Evolutionary conservation across 2,113 vertebrate genomes (phyloP), one percentile per base, ranked within the genome.

Genomic region (Sander vitreus): DNA sequence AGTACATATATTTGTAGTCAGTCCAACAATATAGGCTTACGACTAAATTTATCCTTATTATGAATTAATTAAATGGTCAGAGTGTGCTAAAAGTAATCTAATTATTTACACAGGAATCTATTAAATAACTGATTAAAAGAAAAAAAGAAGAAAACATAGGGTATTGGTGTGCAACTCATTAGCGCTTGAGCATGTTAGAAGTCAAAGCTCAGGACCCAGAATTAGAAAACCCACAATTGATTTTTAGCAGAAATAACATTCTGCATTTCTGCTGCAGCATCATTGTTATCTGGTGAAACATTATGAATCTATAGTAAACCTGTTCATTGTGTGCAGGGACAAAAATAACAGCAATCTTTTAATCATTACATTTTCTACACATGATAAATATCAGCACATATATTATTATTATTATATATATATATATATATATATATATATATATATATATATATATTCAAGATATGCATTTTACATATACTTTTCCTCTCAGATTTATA

Each of bases 351-450:
- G 89, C 85, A 87, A 55, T 23, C 76, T 72, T 92, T 92, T 69
- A 86, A 93, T 94, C 87, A 91, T 93, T 89, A 90, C 86, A 91
- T 86, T 93, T 89, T 93, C 92, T 91, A 93, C 89, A 95, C 92
- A 92, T 91, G 83, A 94, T 94, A 95, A 92, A 94, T 94, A 95
- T 92, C 78, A 93, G 93, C 93, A 95, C 91, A 93, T 94, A 93
- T 95, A 95, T 94, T 93, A 93, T 93, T 75, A 90, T 94, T 93
- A n/a, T n/a, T n/a, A n/a, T n/a, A n/a, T n/a, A n/a, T n/a, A 93
- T 92, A 30, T 73, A 89, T 91, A 25, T 25, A 25, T 25, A 25
- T 25, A 25, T 25, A 25, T 69, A 75, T 86, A 39, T 39, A 39
- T 39, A 39, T 39, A 30, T 91, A 91, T 91, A 30, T 75, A 88